Conservation (phyloP, 53 echinoderm and acorn worm species). For the Mesocentrotus franciscanus region DNA sequence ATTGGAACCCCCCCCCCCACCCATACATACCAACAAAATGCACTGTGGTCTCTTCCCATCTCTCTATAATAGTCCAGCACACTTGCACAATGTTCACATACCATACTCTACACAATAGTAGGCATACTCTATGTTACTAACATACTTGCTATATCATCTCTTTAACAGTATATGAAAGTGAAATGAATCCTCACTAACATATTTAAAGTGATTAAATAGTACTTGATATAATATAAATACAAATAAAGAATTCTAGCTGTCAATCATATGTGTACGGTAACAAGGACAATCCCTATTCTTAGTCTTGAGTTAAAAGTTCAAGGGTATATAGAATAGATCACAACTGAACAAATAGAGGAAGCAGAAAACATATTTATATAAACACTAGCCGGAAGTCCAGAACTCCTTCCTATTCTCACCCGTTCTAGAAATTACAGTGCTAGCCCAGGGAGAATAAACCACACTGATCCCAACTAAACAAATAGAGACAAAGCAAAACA, state of each 20-base stretch:
- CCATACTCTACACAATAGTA: no score
- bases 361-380: background rate
- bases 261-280: background rate
- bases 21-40: no score
- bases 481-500: background rate
- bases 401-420: no score
- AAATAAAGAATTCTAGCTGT: background rate
- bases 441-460: background rate
- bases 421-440: no score
- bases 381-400: background rate
- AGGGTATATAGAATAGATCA: background rate
- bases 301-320: background rate
- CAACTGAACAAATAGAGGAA: background rate
- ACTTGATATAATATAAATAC: background rate
- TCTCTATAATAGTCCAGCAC: no score
- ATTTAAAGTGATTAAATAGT: background rate
- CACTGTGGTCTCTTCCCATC: no score
- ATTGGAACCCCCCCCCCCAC: no score
- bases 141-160: background rate
- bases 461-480: background rate
- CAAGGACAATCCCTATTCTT: background rate
- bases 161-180: background rate
- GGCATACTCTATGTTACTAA: background rate
- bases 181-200: background rate
- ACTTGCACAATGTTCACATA: no score